Evolutionary conservation across 2,888 invertebrate genomes (phyloP), one percentile per base, ranked within the genome.

Genomic region (Trissolcus japonicus): DNA sequence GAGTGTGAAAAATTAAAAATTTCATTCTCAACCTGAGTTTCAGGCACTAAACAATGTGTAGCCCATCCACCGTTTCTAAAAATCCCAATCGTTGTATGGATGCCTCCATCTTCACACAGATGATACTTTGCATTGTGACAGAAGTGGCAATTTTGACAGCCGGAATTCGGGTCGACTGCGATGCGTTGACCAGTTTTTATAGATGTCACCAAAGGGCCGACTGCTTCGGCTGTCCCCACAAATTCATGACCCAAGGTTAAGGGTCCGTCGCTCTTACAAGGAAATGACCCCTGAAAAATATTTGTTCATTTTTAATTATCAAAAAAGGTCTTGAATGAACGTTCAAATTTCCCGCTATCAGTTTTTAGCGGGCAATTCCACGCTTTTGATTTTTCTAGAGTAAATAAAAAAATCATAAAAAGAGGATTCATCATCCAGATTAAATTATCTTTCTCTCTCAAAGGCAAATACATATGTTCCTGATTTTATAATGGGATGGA

Each of bases 41-140:
- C 92, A 0, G 94, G 93, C 0, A 91, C 92, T 16, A 90, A 56
- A n/a, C 90, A 91, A 82, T 92, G 94, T 76, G 93, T 91, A 0
- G 94, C 92, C 93, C 94, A 94, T 19, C 94, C 94, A 0, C 94
- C 94, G 76, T 94, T 90, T 35, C 86, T 88, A 85, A 88, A 93
- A 60, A 94, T 93, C 0, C 94, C 94, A 0, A 94, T 89, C 0
- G 93, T 93, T 78, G 89, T 91, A 83, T 92, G 91, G 71, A 92
- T 90, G 0, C 93, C 93, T 13, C 92, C 93, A 0, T 83, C 83
- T 4, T 88, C 81, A 80, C 94, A 94, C 85, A 92, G 92, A 80
- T 94, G 93, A 83, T 94, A 94, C 29, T 89, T 90, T 0, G 93
- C 94, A 2, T 86, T 88, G 53, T 92, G 93, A 82, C 94, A 94